A percentile compares a stretch with the other conserved stretches of the same genome.
Conservation (phyloP, 2,797 vertebrate species). For the Lates japonicus region DNA sequence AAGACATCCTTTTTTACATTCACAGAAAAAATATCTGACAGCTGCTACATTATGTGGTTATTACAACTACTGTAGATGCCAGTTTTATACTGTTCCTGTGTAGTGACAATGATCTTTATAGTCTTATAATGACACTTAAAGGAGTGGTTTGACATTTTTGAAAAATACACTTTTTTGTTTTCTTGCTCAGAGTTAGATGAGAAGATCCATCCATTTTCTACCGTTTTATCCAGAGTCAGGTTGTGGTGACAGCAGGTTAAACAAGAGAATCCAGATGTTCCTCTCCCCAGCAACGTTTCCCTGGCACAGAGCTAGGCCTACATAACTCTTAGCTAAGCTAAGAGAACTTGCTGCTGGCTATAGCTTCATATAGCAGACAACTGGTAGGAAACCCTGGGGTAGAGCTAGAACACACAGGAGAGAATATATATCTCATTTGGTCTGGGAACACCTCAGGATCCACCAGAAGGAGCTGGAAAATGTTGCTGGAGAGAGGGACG, state of each 20-base stretch:
- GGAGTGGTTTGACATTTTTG: conserved; percentile 22
- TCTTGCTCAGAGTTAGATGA: conserved; percentile 8
- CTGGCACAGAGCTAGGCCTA: too few relatives aligned
- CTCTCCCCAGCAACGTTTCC: too few relatives aligned
- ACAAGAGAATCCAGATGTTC: too few relatives aligned
- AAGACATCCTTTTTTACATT: background rate
- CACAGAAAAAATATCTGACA: conserved; percentile 13
- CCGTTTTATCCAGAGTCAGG: too few relatives aligned
- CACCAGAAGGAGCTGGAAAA: background rate
- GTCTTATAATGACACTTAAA: conserved; percentile 15
- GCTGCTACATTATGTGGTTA: background rate
- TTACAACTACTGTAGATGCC: background rate
- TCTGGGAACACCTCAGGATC: background rate
- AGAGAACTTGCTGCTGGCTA: too few relatives aligned
- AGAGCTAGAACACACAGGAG: too few relatives aligned
- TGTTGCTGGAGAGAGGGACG: background rate
- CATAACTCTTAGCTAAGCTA: too few relatives aligned
- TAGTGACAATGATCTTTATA: conserved; percentile 6
- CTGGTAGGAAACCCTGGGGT: too few relatives aligned
- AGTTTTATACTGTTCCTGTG: background rate
- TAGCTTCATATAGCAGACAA: too few relatives aligned
- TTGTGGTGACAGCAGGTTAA: background rate
- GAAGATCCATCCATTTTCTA: background rate
- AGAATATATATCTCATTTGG: background rate
- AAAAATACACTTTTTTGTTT: conserved; percentile 1